Conservation (phyloP, 2,113 vertebrate species). For the Epinephelus cyanopodus region DNA sequence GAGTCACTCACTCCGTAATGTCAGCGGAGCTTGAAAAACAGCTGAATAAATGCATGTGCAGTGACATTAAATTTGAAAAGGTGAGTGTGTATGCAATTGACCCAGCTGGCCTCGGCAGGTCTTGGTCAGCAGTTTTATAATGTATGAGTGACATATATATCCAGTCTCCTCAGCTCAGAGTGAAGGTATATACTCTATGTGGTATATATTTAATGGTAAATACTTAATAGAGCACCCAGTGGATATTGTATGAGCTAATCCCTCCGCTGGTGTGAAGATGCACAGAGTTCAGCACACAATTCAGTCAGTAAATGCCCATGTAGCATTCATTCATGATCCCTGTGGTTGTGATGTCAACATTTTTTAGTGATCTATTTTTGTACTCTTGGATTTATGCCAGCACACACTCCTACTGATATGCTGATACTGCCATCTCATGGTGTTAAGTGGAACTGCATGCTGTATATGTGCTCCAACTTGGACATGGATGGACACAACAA, state of each 20-base stretch:
- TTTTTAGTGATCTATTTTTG: slow-evolving; percentile 38
- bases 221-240: no score
- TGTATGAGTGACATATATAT: slow-evolving; percentile 16
- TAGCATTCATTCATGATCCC: slow-evolving; percentile 33
- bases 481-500: background rate
- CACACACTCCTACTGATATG: background rate
- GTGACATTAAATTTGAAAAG: slow-evolving; percentile 50
- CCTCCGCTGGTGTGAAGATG: slow-evolving; percentile 3
- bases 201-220: background rate
- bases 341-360: background rate
- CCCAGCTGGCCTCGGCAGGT: background rate
- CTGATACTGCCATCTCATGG: slow-evolving; percentile 52
- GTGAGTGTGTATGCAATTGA: slow-evolving; percentile 15
- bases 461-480: background rate
- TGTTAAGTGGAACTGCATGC: slow-evolving; percentile 5
- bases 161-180: background rate
- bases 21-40: background rate
- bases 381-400: background rate
- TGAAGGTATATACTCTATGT: background rate
- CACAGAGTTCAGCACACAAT: background rate
- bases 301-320: background rate
- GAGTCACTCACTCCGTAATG: background rate
- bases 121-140: slow-evolving; percentile 55
- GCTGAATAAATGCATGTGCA: slow-evolving; percentile 31
- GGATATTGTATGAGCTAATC: slow-evolving; percentile 7